Evolutionary conservation across 2,797 vertebrate species (phyloP), one percentile per base, ranked within the genome.

Genomic region (Psittacula echo): DNA sequence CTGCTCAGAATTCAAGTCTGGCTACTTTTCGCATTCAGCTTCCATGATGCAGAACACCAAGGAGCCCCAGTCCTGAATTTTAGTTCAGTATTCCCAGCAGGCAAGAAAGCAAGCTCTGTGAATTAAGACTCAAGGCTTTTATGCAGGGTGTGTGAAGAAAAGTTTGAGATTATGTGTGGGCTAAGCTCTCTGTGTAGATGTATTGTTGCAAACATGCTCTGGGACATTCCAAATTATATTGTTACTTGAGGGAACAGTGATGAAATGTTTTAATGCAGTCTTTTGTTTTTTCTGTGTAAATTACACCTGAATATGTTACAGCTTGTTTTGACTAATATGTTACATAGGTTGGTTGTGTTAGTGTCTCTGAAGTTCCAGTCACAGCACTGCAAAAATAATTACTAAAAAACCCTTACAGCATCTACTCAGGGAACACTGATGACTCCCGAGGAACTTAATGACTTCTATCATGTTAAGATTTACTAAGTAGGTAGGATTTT

Each of bases 121-220:
- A 92, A 76, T 64, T 79, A 81, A 88, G 50, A 54, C 54, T 76
- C 70, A 20, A 82, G 80, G 51, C 74, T 95, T 89, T 94, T 75
- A 92, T 39, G 44, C 44, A 87, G 88, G 72, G 48, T 82, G 65
- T 95, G 86, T 95, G 92, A 95, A 92, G 60, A 79, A 70, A 80
- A 93, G 77, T 95, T 95, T 62, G 74, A 89, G 87, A 73, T 66
- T 37, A 42, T 94, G 84, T 13, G 21, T 95, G 72, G 84, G 92
- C 75, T 95, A 54, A 87, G 14, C 12, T 89, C 44, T 90, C 67
- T 80, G 48, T 70, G 48, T 72, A 93, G 85, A 86, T 42, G 54
- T 88, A 73, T 86, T 97, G 94, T 94, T 93, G 79, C 72, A 92
- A 96, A 94, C 48, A 62, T 83, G 91, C 91, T 92, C 81, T 93